A percentile compares a stretch with the other conserved stretches of the same genome.
phyloP scores from a whole-genome alignment of 2,888 invertebrate species.

The Melanostoma scalare region DNA sequence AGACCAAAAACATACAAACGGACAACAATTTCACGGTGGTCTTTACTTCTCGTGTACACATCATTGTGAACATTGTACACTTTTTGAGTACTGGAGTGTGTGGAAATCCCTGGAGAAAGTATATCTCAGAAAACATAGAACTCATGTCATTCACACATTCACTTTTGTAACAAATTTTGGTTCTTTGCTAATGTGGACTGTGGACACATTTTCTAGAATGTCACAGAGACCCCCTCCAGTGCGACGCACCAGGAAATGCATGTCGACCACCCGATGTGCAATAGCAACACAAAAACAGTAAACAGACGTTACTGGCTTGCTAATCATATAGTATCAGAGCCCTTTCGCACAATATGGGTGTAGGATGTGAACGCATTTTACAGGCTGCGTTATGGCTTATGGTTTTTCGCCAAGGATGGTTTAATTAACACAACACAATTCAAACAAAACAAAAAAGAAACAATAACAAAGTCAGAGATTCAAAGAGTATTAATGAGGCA shows the following conservation, averaged over 20 bases:
- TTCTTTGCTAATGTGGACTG: conserved; percentile 71
- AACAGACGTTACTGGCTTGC: conserved; percentile 60
- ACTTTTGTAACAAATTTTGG: conserved; percentile 65
- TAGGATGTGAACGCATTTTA: conserved; percentile 44
- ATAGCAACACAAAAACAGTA: conserved; percentile 27
- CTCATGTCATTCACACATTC: conserved; percentile 64
- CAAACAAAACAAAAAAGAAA: conserved; percentile 35
- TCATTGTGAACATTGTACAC: conserved; percentile 63
- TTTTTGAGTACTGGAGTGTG: conserved; percentile 53
- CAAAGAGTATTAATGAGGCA: too few species aligned
- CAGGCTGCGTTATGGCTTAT: conserved; percentile 50
- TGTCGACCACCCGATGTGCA: conserved; percentile 71
- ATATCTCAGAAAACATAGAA: conserved; percentile 27
- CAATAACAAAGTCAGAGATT: conserved; percentile 46
- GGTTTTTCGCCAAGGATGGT: conserved; percentile 46
- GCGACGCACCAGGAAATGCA: conserved; percentile 69
- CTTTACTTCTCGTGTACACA: conserved; percentile 64
- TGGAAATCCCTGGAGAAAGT: conserved; percentile 70
- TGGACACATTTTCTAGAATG: conserved; percentile 70
- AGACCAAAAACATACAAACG: conserved; percentile 18
- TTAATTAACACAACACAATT: conserved; percentile 45
- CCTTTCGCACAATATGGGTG: conserved; percentile 54
- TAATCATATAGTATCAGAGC: conserved; percentile 59
- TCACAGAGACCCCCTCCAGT: conserved; percentile 64
- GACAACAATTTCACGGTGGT: conserved; percentile 71